A percentile compares a stretch with the other conserved stretches of the same genome.
Evolutionary conservation across 2,113 vertebrate species (phyloP).

Genomic region (Oryctolagus cuniculus): mOryCun1.1 NC_091432.1:127508001-127508500

Average conservation of each 20-base stretch:
- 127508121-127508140: neutral
- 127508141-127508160: too few relatives aligned
- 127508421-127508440: neutral
- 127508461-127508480: neutral
- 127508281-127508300: neutral
- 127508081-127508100: neutral
- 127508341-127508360: neutral
- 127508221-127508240: neutral
- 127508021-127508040: rapidly evolving
- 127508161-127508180: neutral
- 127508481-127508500: neutral
- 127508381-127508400: neutral
- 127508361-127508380: neutral
- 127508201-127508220: neutral
- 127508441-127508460: neutral
- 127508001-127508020: neutral
- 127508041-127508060: neutral
- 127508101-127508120: neutral
- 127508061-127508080: neutral
- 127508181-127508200: neutral
- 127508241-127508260: neutral
- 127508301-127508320: neutral
- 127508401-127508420: neutral
- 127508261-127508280: neutral
- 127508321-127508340: neutral